Evolutionary conservation across 2,888 invertebrate species (phyloP), one percentile per base, ranked within the genome.

Genomic region (Torymus auratus): DNA sequence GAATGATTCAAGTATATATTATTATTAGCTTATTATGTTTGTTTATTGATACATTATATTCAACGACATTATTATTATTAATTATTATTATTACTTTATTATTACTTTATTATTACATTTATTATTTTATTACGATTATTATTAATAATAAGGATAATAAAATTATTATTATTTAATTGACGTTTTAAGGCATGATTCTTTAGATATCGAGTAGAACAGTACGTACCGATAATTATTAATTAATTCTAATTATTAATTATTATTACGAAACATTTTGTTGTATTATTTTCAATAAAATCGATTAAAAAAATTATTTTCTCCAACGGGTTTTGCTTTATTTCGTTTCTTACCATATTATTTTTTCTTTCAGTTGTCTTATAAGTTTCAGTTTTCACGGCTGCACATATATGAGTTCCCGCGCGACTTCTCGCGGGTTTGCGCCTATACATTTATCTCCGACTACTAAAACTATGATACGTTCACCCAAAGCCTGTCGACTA

Each of bases 281-380:
- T 91, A 91, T 91, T 90, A 91, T 91, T 91, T 91, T 90, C 90
- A 91, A 91, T 91, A 91, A 91, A 91, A 91, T 90, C 88, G 84
- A 89, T 89, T 89, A 87, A 88, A 90, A 90, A 90, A 88, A 88
- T 89, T 88, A 86, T 86, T 86, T 88, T 87, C 82, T 79, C 70
- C 61, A 76, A 67, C 75, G 78, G 73, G 69, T 83, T 84, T 83
- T 78, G 55, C 69, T 84, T 85, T 84, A 83, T 78, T 81, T 83
- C 53, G 76, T 82, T 61, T 75, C 72, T 72, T 75, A 58, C 28
- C 23, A 68, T 78, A 68, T 78, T 60, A 23, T 67, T 72, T 75
- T 58, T 79, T 67, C 70, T 75, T 58, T 79, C 69, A 69, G n/a
- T 55, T 61, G n/a, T 14, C 28, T 76, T 41, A 15, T 56, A 10